Conservation (phyloP, 30 jellyfish, hydroid and myxozoan genomes). For the Euphysa ruthae region DNA sequence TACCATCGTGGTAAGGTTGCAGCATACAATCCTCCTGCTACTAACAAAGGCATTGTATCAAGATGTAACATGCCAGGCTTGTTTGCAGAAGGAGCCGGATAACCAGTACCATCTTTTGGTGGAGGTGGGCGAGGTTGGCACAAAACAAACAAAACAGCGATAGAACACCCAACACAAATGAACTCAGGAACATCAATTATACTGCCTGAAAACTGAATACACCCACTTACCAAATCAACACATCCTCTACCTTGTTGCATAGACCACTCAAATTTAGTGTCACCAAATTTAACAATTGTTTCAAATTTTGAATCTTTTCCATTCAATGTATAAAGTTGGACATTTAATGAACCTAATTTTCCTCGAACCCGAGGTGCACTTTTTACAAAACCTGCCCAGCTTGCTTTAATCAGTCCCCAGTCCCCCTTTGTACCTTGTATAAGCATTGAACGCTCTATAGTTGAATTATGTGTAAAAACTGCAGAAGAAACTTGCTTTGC, state of each 20-base stretch:
- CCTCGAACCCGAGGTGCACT: conserved; percentile 19
- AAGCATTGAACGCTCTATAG: conserved; percentile 39
- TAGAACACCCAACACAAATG: conserved; percentile 22
- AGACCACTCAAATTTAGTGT: neutral
- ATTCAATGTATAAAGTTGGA: conserved; percentile 1
- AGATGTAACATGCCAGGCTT: conserved; percentile 28
- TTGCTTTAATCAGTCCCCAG: conserved; percentile 28
- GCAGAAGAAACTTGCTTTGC: conserved; percentile 4
- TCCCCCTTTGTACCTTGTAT: conserved; percentile 32
- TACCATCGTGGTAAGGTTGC: conserved; percentile 33
- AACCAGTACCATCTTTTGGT: conserved; percentile 4
- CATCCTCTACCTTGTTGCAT: conserved; percentile 13
- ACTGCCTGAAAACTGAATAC: conserved; percentile 1
- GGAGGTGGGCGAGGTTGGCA: conserved; percentile 68
- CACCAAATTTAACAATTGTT: neutral
- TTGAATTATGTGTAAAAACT: conserved; percentile 12
- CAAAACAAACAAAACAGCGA: conserved; percentile 34
- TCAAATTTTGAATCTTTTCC: neutral
- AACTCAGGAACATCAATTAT: conserved; percentile 28
- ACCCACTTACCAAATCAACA: conserved; percentile 27
- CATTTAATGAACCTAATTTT: conserved; percentile 10
- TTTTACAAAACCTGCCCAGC: conserved; percentile 41
- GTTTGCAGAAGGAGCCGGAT: conserved; percentile 33
- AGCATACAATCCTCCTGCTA: conserved; percentile 49
- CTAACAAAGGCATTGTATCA: conserved; percentile 39